Conservation (phyloP, 2,113 vertebrate species). For the Menura novaehollandiae region DNA sequence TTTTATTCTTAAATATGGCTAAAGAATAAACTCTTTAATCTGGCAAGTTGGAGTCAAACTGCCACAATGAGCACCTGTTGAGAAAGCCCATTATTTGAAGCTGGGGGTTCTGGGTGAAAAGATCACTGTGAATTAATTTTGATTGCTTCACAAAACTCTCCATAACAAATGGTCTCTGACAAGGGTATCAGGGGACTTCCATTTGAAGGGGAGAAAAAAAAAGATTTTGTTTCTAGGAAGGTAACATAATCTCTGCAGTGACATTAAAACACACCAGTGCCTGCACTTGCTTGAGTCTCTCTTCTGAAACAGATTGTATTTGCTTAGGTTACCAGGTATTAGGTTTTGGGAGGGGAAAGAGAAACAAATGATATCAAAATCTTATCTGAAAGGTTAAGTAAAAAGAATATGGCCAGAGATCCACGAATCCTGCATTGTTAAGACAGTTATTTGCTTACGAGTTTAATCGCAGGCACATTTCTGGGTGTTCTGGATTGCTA, state of each 20-base stretch:
- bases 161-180: slow-evolving; percentile 70
- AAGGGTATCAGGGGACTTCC: slow-evolving; percentile 68
- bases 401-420: slow-evolving; percentile 56
- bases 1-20: slow-evolving; percentile 66
- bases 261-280: slow-evolving; percentile 85
- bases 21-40: slow-evolving; percentile 74
- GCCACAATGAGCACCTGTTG: slow-evolving; percentile 74
- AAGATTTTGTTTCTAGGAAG: slow-evolving; percentile 78
- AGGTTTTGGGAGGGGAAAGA: slow-evolving; percentile 67
- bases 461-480: slow-evolving; percentile 26
- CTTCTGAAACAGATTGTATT: slow-evolving; percentile 78
- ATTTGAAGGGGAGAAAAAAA: slow-evolving; percentile 58
- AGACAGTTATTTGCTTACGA: slow-evolving; percentile 11
- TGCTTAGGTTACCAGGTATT: slow-evolving; percentile 88
- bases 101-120: slow-evolving; percentile 66
- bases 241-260: slow-evolving; percentile 88
- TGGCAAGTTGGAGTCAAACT: slow-evolving; percentile 73
- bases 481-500: neutral
- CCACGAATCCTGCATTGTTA: slow-evolving; percentile 51
- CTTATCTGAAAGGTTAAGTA: slow-evolving; percentile 60
- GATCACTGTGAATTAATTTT: slow-evolving; percentile 75
- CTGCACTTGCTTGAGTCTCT: slow-evolving; percentile 75
- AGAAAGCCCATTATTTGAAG: slow-evolving; percentile 77
- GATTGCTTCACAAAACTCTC: slow-evolving; percentile 73
- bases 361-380: slow-evolving; percentile 76